Evolutionary conservation across 2,888 invertebrate genomes (phyloP).

Genomic region (Conchocele bisecta): DNA sequence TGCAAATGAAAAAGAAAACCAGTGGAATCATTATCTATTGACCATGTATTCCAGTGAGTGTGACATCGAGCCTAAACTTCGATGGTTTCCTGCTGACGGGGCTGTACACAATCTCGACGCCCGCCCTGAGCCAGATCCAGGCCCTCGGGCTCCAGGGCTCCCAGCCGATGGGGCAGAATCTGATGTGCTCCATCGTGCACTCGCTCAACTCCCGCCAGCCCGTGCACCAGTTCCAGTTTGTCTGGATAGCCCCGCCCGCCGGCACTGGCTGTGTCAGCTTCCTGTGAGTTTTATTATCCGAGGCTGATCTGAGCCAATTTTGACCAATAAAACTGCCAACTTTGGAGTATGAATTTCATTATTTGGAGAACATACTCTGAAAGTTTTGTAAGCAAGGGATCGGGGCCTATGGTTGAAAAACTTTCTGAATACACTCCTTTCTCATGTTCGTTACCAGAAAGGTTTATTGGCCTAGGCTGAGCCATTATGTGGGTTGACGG

Average conservation of each 20-base stretch:
- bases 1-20: too few species aligned
- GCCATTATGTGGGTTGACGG: too few species aligned
- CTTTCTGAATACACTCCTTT: too few species aligned
- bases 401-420: too few species aligned
- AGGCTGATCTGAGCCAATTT: too few species aligned
- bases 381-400: too few species aligned
- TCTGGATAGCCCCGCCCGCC: constrained; percentile 81
- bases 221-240: constrained; percentile 75
- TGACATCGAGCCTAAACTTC: constrained; percentile 80
- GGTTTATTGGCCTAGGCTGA: too few species aligned
- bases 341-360: too few species aligned
- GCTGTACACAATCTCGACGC: constrained; percentile 76
- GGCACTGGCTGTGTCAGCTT: constrained; percentile 82
- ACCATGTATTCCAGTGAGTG: constrained; percentile 72
- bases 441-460: too few species aligned
- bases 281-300: constrained; percentile 77
- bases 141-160: constrained; percentile 44
- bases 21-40: too few species aligned
- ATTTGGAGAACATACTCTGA: too few species aligned
- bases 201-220: constrained; percentile 76
- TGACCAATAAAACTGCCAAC: too few species aligned
- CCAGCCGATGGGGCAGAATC: constrained; percentile 70
- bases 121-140: constrained; percentile 50
- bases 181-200: constrained; percentile 81
- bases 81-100: constrained; percentile 82